Evolutionary conservation across 2,888 invertebrate genomes (phyloP).

Genomic region (Diplolepis rosae): DNA sequence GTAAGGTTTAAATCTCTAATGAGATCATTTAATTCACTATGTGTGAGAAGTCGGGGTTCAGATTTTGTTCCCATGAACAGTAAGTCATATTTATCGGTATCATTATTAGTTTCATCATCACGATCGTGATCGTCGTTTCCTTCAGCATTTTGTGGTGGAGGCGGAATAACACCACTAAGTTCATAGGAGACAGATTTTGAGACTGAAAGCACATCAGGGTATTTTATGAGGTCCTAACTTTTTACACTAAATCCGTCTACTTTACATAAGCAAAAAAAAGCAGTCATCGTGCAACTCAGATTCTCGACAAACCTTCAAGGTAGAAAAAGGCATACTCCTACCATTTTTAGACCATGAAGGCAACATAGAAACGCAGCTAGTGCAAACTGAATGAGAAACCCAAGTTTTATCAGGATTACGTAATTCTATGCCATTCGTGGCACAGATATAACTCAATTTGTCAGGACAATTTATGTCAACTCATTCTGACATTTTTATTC

Average conservation of each 20-base stretch:
- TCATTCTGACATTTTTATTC: no score
- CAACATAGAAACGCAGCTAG: neutral
- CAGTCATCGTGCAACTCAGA: slow-evolving; percentile 2
- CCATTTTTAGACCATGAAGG: neutral
- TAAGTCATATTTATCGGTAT: no score
- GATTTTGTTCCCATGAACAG: no score
- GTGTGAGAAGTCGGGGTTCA: neutral
- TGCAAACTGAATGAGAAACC: slow-evolving; percentile 6
- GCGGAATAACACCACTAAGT: neutral
- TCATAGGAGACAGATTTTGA: neutral
- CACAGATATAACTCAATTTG: no score
- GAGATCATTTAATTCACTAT: slow-evolving; percentile 44
- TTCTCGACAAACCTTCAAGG: slow-evolving; percentile 1
- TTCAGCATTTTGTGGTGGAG: neutral
- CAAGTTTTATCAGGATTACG: neutral
- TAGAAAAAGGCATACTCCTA: neutral
- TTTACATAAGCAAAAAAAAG: slow-evolving; percentile 11
- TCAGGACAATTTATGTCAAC: no score
- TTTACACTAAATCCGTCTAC: slow-evolving; percentile 1
- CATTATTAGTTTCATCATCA: neutral
- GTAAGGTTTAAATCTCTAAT: slow-evolving; percentile 46
- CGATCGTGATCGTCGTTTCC: no score
- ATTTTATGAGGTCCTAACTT: neutral
- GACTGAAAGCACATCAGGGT: slow-evolving; percentile 18
- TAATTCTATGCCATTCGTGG: neutral